Percentiles rank a stretch among this genome's conserved stretches.
These are phyloP conservation scores for Hipposideros larvatus DNA, from an alignment of 2,797 vertebrate genomes.

Conservation along the genomic window DNA sequence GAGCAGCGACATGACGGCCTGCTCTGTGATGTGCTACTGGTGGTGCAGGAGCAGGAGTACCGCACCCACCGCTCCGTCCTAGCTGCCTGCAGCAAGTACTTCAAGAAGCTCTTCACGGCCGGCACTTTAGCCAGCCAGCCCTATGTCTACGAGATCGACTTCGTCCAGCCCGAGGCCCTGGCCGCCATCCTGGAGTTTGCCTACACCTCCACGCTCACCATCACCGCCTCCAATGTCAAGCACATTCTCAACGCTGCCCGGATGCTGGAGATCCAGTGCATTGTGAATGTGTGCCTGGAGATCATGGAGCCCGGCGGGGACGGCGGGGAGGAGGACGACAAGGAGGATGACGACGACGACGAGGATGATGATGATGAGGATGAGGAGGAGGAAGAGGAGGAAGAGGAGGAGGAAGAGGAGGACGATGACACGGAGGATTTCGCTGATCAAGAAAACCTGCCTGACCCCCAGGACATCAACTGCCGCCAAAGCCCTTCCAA, in stretches of 20 bases:
- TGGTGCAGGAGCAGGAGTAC: conserved; percentile 97
- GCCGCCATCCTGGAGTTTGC: conserved; percentile 99
- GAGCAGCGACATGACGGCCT: conserved; percentile 96
- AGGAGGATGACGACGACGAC: conserved; percentile 90
- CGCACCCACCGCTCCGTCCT: conserved; percentile 96
- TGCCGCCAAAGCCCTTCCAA: conserved; percentile 94
- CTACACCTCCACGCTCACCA: conserved; percentile 98
- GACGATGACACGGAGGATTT: conserved; percentile 91
- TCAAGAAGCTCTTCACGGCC: conserved; percentile 98
- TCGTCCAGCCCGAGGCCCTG: conserved; percentile 96
- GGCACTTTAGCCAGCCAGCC: conserved; percentile 92
- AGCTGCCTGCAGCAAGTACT: conserved; percentile 99
- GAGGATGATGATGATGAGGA: conserved; percentile 92
- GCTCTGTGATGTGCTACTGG: conserved; percentile 97
- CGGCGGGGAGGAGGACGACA: conserved; percentile 87
- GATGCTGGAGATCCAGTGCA: conserved; percentile 98
- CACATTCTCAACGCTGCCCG: conserved; percentile 96
- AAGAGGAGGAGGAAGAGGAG: conserved; percentile 91
- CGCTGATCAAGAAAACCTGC: conserved; percentile 90
- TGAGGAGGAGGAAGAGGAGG: conserved; percentile 92
- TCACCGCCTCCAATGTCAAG: conserved; percentile 96
- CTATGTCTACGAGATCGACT: conserved; percentile 97
- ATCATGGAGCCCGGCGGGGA: conserved; percentile 95
- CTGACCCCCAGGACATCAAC: conserved; percentile 90
- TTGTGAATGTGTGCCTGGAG: conserved; percentile 97